phyloP scores from a whole-genome alignment of 2,888 invertebrate species.

The Rhopalosiphum nymphaeae region DNA sequence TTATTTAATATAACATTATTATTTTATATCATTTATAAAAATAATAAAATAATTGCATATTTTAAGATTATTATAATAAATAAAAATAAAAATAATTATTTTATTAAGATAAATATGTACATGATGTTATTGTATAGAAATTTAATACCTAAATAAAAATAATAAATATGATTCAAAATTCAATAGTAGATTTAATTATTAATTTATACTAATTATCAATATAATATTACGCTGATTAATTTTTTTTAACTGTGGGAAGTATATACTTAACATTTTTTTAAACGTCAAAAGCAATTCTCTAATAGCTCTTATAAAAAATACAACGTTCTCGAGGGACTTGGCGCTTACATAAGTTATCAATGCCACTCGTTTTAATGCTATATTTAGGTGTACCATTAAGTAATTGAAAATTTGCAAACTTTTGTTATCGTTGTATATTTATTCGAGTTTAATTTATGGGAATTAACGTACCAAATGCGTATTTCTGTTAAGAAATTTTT shows the following conservation, averaged over 20 bases:
- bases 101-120: neutral
- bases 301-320: constrained; percentile 36
- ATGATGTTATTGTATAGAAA: neutral
- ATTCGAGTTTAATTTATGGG: neutral
- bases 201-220: neutral
- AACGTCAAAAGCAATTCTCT: neutral
- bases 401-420: constrained; percentile 41
- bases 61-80: neutral
- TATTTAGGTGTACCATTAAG: constrained; percentile 51
- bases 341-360: constrained; percentile 21
- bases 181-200: neutral
- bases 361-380: constrained; percentile 25
- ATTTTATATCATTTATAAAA: neutral
- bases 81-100: neutral
- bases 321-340: constrained; percentile 5
- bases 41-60: neutral
- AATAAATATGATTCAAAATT: neutral
- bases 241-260: neutral
- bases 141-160: neutral
- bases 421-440: neutral
- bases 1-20: neutral
- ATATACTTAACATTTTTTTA: neutral
- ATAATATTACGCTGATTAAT: neutral
- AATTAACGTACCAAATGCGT: neutral
- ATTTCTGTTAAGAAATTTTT: neutral